Base-by-base conservation (phyloP, 1,140 invertebrate genomes). In the Lepidotrigona ventralis region DNA sequence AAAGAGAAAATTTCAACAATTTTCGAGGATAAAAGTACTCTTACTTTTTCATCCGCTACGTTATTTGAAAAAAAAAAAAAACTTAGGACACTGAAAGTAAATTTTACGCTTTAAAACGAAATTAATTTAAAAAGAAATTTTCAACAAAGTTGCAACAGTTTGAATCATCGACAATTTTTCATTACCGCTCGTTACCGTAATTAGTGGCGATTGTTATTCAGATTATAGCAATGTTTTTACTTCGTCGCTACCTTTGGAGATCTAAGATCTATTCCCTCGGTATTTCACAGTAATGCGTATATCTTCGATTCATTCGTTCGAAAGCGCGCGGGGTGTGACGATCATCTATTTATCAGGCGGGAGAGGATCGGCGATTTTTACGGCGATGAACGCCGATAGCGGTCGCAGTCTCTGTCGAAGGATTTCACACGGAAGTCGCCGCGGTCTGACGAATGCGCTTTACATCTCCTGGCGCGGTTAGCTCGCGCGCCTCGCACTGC, bases 391-490 rank as follows among this genome's bases (percentile, higher is more conserved):
- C 33, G 17, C 46, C 39, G 77, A 81, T 88, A 87, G 68, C 68
- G 73, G 60, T n/a, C 72, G 56, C 70, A 58, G 54, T 54, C 63
- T 85, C 84, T 86, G 84, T 86, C 81, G 85, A 86, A 83, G 85
- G 84, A 88, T 86, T 86, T 86, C 74, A 84, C 78, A 63, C 75
- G 83, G 86, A 88, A 85, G 87, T 90, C 83, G 80, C 70, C 51
- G 64, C 77, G 88, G 88, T 86, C 87, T 90, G 90, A 91, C 87
- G 89, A 88, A 92, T 92, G 88, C 89, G 88, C 89, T 92, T 91
- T 91, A 90, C 88, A 91, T 92, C 85, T 92, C 91, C 87, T 89
- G 85, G 71, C 76, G 85, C 83, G 69, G 87, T 85, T 84, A 89
- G 81, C 88, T 85, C 79, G 85, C 68, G 78, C 76, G 82, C 33